A percentile compares a stretch with the other conserved stretches of the same genome.
These are phyloP conservation scores for Lottia gigantea DNA, from an alignment of 2,888 invertebrate genomes.

Conservation along the genomic window DNA sequence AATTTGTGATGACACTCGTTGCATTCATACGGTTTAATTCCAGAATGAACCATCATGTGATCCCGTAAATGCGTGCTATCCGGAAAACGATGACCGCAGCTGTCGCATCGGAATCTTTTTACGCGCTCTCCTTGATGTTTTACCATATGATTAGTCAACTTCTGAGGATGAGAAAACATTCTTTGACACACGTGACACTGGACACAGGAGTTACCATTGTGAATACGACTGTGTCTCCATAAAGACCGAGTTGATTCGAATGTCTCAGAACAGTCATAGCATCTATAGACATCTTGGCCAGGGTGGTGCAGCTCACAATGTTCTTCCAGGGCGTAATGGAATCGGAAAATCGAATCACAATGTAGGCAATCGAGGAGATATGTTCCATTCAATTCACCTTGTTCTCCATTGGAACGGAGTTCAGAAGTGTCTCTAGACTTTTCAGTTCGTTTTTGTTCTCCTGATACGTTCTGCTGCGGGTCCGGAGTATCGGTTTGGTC, in stretches of 20 bases:
- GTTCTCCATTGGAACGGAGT: too few relatives aligned
- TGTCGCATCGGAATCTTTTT: not conserved
- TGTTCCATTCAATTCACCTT: too few relatives aligned
- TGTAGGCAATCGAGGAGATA: not conserved
- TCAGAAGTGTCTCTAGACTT: too few relatives aligned
- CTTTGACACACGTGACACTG: not conserved
- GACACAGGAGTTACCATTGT: not conserved
- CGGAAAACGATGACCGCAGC: not conserved
- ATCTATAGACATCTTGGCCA: not conserved
- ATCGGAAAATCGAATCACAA: not conserved
- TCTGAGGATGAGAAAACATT: not conserved
- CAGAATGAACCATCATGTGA: not conserved
- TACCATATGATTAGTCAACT: not conserved
- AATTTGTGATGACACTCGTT: not conserved
- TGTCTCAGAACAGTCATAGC: not conserved
- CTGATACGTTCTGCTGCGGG: too few relatives aligned
- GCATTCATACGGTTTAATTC: not conserved
- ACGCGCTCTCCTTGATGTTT: not conserved
- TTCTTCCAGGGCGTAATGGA: not conserved
- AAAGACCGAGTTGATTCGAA: not conserved
- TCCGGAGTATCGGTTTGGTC: too few relatives aligned
- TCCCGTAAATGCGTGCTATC: not conserved
- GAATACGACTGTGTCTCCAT: not conserved
- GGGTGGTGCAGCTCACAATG: not conserved
- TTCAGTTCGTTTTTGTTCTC: too few relatives aligned